phyloP scores from a whole-genome alignment of 92 coral and sea anemone species.

The Chrysogorgia sp. region DNA sequence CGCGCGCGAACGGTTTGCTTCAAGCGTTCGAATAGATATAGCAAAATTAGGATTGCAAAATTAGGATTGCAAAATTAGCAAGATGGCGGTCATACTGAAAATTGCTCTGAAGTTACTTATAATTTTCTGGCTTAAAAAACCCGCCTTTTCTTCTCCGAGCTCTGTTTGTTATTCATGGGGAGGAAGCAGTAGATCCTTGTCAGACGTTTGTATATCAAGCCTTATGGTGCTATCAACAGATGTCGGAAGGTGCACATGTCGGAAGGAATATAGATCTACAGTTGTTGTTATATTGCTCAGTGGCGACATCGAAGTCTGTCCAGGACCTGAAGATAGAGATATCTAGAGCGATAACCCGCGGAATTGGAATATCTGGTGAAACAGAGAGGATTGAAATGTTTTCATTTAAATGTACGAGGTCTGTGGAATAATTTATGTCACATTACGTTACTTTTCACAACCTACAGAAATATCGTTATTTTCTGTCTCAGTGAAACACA shows the following conservation, averaged over 20 bases:
- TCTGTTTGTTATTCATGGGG: conserved; percentile 13
- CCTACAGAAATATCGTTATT: not conserved
- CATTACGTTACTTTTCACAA: not conserved
- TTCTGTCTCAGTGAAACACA: conserved; percentile 4
- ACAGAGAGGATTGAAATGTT: conserved; percentile 25
- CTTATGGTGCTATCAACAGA: conserved; percentile 23
- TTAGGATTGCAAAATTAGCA: too few relatives aligned
- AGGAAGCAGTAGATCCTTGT: conserved; percentile 1
- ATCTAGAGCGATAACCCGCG: not conserved
- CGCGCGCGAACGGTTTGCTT: too few relatives aligned
- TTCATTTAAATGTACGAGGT: conserved; percentile 30
- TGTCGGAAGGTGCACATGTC: not conserved
- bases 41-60: too few relatives aligned
- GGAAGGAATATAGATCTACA: not conserved
- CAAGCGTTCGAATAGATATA: too few relatives aligned
- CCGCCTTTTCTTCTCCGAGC: not conserved
- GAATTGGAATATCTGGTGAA: not conserved
- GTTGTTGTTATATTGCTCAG: conserved; percentile 14
- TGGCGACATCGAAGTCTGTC: conserved; percentile 10
- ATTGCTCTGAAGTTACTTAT: conserved; percentile 16
- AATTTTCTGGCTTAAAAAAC: conserved; percentile 10
- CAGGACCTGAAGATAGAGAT: not conserved
- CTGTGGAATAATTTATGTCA: conserved; percentile 24
- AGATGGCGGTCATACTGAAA: conserved; percentile 9
- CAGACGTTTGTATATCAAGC: conserved; percentile 6